A percentile compares a stretch with the other conserved stretches of the same genome.
Conservation (phyloP, 2,113 vertebrate genomes). For the Cheirogaleus medius region DNA sequence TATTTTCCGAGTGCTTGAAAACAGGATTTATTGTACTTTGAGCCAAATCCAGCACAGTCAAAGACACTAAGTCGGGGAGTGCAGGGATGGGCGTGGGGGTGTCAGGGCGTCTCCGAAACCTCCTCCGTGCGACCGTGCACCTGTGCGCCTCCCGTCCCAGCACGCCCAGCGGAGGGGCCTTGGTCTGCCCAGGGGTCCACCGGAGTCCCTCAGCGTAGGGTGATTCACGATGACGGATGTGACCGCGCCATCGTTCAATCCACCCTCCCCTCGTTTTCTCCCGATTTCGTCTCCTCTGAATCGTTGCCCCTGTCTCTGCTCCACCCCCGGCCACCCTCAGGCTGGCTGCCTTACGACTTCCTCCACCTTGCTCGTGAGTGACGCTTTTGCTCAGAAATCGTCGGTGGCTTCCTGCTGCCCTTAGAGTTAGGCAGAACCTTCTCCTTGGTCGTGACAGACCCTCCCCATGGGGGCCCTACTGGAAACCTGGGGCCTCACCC, state of each 20-base stretch:
- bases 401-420: accelerated
- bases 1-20: not conserved
- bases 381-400: not conserved
- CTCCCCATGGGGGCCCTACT: accelerated
- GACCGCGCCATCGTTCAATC: accelerated
- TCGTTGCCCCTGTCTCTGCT: not conserved
- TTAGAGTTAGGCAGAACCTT: too few species aligned
- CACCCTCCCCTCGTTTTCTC: not conserved
- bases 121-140: not conserved
- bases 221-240: not conserved
- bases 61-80: not conserved
- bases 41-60: not conserved
- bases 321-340: not conserved
- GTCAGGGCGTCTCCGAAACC: accelerated
- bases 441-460: not conserved
- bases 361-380: too few species aligned
- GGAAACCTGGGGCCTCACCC: not conserved
- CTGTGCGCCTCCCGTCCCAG: accelerated
- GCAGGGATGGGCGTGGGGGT: too few species aligned
- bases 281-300: not conserved
- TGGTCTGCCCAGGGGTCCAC: accelerated
- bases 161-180: not conserved
- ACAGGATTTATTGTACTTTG: not conserved
- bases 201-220: not conserved
- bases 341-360: not conserved